Conservation (phyloP, 2,797 vertebrate genomes). For the Melanotaenia pygmaea region DNA sequence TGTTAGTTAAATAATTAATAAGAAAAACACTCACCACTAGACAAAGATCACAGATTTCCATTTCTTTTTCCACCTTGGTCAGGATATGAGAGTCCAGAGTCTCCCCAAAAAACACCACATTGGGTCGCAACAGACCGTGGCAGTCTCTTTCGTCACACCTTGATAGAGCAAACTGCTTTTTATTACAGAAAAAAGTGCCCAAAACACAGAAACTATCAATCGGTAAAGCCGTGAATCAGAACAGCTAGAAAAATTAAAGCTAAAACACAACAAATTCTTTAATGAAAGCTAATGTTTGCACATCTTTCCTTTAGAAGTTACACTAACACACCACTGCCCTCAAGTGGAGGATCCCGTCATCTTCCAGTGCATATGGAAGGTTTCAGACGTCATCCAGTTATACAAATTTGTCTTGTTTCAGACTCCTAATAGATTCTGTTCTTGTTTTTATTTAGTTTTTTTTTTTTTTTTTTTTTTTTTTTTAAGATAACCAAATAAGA, state of each 20-base stretch:
- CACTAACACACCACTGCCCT: slow-evolving; percentile 41
- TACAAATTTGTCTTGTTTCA: neutral
- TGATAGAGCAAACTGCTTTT: slow-evolving; percentile 23
- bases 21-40: slow-evolving; percentile 87
- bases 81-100: slow-evolving; percentile 90
- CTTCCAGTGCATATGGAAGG: neutral
- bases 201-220: neutral
- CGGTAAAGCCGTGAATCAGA: too few relatives aligned
- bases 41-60: slow-evolving; percentile 93
- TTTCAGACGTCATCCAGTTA: neutral
- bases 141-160: slow-evolving; percentile 90
- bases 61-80: slow-evolving; percentile 91
- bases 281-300: too few relatives aligned
- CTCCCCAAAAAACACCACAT: slow-evolving; percentile 97
- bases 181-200: neutral
- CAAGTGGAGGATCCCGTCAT: slow-evolving; percentile 37
- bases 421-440: neutral
- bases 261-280: neutral
- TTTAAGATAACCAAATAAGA: too few relatives aligned
- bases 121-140: slow-evolving; percentile 90
- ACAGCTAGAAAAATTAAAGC: neutral
- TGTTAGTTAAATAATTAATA: neutral
- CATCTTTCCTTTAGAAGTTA: neutral
- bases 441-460: neutral
- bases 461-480: too few relatives aligned